Base-by-base conservation (phyloP, 2,797 vertebrate species). In the Crenichthys baileyi region DNA sequence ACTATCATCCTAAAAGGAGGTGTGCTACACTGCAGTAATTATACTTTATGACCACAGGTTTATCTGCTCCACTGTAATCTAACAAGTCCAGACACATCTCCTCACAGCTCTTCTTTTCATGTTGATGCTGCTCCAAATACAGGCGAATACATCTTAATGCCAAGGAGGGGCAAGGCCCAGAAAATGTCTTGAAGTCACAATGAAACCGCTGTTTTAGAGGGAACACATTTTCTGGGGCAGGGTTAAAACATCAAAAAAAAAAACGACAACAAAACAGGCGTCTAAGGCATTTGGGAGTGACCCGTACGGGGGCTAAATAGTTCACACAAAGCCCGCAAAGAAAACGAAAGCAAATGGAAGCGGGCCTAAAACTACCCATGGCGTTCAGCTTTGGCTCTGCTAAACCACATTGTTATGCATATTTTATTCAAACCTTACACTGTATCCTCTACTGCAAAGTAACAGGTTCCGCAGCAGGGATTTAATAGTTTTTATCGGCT, bases 51-150 rank as follows among this genome's bases (percentile, higher is more conserved):
- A 86, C 76, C 11, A 0, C 18, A 41, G 51, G 29, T 81, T 78
- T 46, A 85, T 82, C 68, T 0, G 7, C 65, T 71, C 11, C 20
- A 36, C 36, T 74, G 31, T 75, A 72, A 88, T 74, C 55, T 53
- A 81, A 68, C 79, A 89, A 80, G 85, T 79, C 78, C 75, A 80
- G 83, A 79, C 83, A 80, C 31, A 8, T 67, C 79, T 73, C 41
- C 36, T 36, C 68, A 46, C 29, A 67, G 56, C 68, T 58, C 72
- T 48, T 63, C 73, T 85, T 72, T 81, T 72, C 70, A 75, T 11
- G 55, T 39, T 48, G 74, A 75, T 65, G 55, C 53, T 41, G 18
- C 56, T 77, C 67, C 70, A 79, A 56, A 73, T 82, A 79, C 60
- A 72, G n/a, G 53, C 60, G 36, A 78, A n/a, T 20, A 65, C 56